Evolutionary conservation across 2,113 vertebrate species (phyloP).

Genomic region (Nettapus auritus): DNA sequence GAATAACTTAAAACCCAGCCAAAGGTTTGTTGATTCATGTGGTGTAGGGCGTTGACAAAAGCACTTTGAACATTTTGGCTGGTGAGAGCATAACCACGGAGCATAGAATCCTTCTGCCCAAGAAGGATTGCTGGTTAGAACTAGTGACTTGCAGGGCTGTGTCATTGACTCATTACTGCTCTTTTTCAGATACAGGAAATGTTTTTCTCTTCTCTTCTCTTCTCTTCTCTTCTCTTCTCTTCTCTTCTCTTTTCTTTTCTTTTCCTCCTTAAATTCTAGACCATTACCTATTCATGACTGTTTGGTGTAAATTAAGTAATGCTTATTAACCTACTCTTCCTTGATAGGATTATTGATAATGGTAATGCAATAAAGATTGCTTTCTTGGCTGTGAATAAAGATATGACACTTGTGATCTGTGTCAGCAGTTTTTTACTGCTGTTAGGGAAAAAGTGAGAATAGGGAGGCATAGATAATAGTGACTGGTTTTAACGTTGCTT

Average conservation of each 20-base stretch:
- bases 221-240: not conserved
- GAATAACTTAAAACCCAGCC: too few relatives aligned
- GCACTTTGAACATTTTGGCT: not conserved
- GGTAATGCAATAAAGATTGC: not conserved
- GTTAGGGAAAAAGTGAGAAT: not conserved
- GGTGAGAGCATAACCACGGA: not conserved
- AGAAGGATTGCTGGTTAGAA: not conserved
- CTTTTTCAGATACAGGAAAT: too few relatives aligned
- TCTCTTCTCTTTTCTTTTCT: not conserved
- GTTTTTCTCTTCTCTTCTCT: not conserved
- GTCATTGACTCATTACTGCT: not conserved
- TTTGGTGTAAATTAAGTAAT: not conserved
- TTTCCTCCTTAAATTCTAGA: not conserved
- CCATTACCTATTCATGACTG: not conserved
- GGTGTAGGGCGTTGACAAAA: not conserved
- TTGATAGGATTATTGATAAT: not conserved
- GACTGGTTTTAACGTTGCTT: not conserved
- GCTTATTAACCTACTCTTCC: not conserved
- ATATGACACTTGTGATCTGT: accelerated
- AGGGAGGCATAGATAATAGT: not conserved
- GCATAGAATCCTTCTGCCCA: not conserved
- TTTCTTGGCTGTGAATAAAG: accelerated
- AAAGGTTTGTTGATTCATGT: too few relatives aligned
- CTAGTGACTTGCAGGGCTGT: not conserved
- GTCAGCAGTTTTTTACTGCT: not conserved